Base-by-base conservation (phyloP, 1,140 invertebrate genomes). In the Littorina saxatilis region DNA sequence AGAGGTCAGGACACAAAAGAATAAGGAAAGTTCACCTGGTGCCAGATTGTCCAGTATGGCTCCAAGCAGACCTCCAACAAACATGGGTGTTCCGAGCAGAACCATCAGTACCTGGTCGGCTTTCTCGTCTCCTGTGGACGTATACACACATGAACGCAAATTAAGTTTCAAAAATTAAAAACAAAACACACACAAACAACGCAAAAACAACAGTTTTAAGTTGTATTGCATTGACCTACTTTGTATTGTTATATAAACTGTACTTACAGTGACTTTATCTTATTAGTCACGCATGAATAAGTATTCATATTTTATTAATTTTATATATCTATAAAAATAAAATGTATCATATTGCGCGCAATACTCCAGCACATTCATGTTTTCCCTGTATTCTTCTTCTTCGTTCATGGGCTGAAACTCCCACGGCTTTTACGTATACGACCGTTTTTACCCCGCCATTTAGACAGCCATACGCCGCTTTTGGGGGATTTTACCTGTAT, bases 31-130 rank as follows among this genome's bases (percentile, higher is more conserved):
- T 76, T 82, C 93, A 96, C 96, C 97, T 88, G 96, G 96, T 85
- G 97, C 95, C 1, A 96, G 91, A 88, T 98, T 97, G 90, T 98
- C 97, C 75, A 98, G 90, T 27, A 97, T 82, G 88, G 96, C 97
- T 0, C 96, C 96, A 0, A 95, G 84, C 3, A 96, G 83, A 7
- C 96, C 96, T 0, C 96, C 96, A 5, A 97, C 95, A 73, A 98
- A 94, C 88, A 97, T 97, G 32, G 95, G 96, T 0, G 96, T 97
- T 66, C 95, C 96, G 29, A 97, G 92, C 50, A 98, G 90, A 23
- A 97, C 96, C 0, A 95, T 95, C 20, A 97, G 87, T 0, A 96
- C 95, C 70, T 96, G 95, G 86, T 97, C 95, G 20, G 95, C 84
- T 0, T 95, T 85, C 13, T 40, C 43, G 68, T 83, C 79, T 27